Percentiles rank a stretch among this genome's conserved stretches.
Evolutionary conservation across 2,888 invertebrate genomes (phyloP).

Genomic region (Emesis furor): DNA sequence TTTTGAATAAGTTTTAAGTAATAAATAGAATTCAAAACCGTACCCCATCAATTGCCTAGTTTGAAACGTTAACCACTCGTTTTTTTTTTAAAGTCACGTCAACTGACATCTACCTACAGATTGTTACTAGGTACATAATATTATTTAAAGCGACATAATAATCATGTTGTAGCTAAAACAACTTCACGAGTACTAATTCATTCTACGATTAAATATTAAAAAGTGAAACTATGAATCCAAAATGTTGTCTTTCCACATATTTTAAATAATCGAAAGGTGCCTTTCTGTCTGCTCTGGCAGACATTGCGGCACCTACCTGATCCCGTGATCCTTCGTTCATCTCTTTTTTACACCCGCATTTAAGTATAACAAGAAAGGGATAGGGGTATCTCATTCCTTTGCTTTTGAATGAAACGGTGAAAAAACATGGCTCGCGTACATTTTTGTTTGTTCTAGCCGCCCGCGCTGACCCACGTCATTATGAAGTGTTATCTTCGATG

Average conservation of each 20-base stretch:
- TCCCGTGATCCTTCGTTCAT: conserved; percentile 80
- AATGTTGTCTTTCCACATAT: conserved; percentile 63
- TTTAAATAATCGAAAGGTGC: conserved; percentile 82
- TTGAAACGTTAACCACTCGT: too few relatives aligned
- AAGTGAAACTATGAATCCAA: conserved; percentile 55
- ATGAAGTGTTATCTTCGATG: conserved; percentile 90
- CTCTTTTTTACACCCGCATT: conserved; percentile 74
- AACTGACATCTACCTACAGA: too few relatives aligned
- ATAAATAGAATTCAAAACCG: too few relatives aligned
- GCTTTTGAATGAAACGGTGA: conserved; percentile 81
- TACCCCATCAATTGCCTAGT: too few relatives aligned
- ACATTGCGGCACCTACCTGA: conserved; percentile 90
- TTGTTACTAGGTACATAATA: neutral
- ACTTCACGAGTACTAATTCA: neutral
- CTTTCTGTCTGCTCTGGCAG: conserved; percentile 88
- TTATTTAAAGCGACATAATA: neutral
- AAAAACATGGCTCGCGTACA: conserved; percentile 83
- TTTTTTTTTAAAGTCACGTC: too few relatives aligned
- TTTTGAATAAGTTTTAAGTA: too few relatives aligned
- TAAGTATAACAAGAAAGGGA: conserved; percentile 68
- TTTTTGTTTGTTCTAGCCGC: conserved; percentile 91
- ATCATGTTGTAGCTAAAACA: neutral
- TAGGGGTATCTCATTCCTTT: conserved; percentile 69
- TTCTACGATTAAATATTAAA: conserved; percentile 30
- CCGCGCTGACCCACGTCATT: conserved; percentile 90